A percentile compares a stretch with the other conserved stretches of the same genome.
Evolutionary conservation across 1,140 invertebrate genomes (phyloP).

Genomic region (Ceratoteleas bidentatus): DNA sequence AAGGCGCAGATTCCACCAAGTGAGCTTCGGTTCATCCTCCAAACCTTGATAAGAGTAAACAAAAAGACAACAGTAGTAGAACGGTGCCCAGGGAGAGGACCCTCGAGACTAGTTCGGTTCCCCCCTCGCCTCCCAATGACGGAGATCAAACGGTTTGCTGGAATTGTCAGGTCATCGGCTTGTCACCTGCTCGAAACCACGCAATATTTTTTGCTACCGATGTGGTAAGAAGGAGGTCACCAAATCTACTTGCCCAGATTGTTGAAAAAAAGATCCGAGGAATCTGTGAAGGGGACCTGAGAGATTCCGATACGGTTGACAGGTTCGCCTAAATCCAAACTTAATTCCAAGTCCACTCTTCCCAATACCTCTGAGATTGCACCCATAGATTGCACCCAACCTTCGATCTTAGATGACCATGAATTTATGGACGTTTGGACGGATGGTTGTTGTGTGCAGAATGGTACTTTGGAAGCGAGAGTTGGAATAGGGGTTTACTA

Average conservation of each 20-base stretch:
- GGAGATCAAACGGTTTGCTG: neutral
- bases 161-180: constrained; percentile 12
- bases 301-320: neutral
- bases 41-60: no score
- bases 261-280: neutral
- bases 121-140: no score
- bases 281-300: constrained; percentile 3
- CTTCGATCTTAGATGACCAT: no score
- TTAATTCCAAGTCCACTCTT: no score
- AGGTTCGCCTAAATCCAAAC: no score
- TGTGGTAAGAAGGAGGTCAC: constrained; percentile 5
- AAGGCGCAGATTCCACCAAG: no score
- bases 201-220: constrained; percentile 7
- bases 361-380: no score
- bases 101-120: no score
- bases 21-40: no score
- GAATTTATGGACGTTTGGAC: constrained; percentile 19
- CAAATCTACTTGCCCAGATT: neutral
- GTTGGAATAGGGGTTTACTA: constrained; percentile 26
- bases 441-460: constrained; percentile 21
- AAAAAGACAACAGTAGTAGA: no score
- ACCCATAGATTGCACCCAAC: no score
- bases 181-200: neutral
- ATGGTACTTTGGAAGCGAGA: constrained; percentile 6
- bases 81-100: no score